These are phyloP conservation scores for Turritopsis rubra DNA, from an alignment of 30 jellyfish, hydroid and myxozoan species.

Conservation along the genomic window DNA sequence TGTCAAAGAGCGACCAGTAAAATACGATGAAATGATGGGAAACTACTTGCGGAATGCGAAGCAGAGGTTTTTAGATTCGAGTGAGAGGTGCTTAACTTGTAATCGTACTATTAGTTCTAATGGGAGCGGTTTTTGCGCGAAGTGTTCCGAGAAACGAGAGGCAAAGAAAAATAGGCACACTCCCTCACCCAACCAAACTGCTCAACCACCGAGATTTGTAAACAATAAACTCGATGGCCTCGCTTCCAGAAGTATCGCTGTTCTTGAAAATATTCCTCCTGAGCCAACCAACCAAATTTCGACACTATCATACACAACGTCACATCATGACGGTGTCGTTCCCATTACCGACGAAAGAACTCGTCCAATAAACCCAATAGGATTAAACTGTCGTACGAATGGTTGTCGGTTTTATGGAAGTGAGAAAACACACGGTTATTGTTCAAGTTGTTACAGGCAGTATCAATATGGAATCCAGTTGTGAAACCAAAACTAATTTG, in stretches of 20 bases:
- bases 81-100: constrained; percentile 3
- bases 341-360: constrained; percentile 4
- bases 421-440: constrained; percentile 44
- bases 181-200: background rate
- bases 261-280: background rate
- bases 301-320: background rate
- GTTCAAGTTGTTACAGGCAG: constrained; percentile 58
- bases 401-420: constrained; percentile 62
- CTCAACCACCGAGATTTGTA: background rate
- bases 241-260: background rate
- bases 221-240: background rate
- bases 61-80: background rate
- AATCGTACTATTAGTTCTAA: background rate
- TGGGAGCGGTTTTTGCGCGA: background rate
- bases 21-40: constrained; percentile 64
- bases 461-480: background rate
- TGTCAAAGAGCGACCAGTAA: constrained; percentile 50
- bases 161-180: background rate
- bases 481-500: background rate
- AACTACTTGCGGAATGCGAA: constrained; percentile 48
- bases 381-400: constrained; percentile 30
- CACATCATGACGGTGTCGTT: background rate
- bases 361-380: background rate
- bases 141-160: constrained; percentile 14
- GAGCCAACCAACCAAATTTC: background rate